Evolutionary conservation across 2,113 vertebrate species (phyloP), one percentile per base, ranked within the genome.

Genomic region (Elephas maximus): DNA sequence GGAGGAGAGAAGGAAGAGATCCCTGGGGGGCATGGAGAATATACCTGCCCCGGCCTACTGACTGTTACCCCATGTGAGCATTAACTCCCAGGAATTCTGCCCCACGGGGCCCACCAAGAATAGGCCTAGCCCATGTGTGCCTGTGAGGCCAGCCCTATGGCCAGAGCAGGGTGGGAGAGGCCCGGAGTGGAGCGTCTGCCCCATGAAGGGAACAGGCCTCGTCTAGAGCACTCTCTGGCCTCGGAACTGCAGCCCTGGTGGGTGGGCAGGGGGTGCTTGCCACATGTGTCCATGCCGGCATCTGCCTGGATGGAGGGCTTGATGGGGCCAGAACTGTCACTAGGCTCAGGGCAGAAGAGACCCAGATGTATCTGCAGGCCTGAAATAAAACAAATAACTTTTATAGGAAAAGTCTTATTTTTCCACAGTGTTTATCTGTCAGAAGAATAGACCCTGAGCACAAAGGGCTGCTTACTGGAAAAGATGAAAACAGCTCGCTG

Each of bases 391-490:
- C 94, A 98, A 76, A 96, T 97, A 84, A 96, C 30, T 92, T 97
- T 85, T 97, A 94, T 95, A 98, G 97, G 98, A 97, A 98, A 98
- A 98, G 74, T 82, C 93, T 93, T 92, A 95, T 97, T 92, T 91
- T 98, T 96, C 98, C 96, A 90, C 88, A 97, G 17, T 94, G 73
- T 98, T 98, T 97, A 98, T 96, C 97, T 98, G 97, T 98, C 97
- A 98, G 95, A 98, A 96, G 97, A 98, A 97, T 98, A 98, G 98
- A 97, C 98, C 98, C 97, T 87, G 94, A 97, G 95, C 97, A 98
- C 98, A 98, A 98, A 99, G 98, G 97, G 96, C 98, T 89, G 96
- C 98, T 98, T 98, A 99, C 98, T 98, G 98, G 98, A 99, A 98
- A 98, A 98, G 98, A 98, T 97, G 98, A 97, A 98, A 98, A 98